Evolutionary conservation across 2,797 vertebrate species (phyloP), one percentile per base, ranked within the genome.

Genomic region (Aldrovandia affinis): DNA sequence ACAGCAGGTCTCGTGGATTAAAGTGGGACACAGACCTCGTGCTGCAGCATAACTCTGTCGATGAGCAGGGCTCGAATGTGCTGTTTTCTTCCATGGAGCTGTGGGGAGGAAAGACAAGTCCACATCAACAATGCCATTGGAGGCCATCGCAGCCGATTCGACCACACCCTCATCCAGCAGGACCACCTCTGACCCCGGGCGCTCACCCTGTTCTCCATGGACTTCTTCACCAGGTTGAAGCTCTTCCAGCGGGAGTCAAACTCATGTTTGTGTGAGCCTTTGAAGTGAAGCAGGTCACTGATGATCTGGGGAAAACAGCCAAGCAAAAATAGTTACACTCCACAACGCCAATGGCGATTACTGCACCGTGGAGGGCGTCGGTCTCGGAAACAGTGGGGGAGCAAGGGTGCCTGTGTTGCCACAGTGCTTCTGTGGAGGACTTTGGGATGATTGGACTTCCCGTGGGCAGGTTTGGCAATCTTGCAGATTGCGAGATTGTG

Each of bases 241-340:
- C 98, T 99, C 91, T 99, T 99, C 98, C 98, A 99, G 63, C 98
- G 96, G 0, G 98, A 98, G 90, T 99, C 97, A 93, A 99, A 99
- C 92, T 99, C 98, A n/a, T 98, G 96, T 85, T 98, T 99, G 92
- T 99, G 97, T 88, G 97, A 98, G 73, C 98, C 98, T 93, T 97
- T 98, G 87, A 99, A 99, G 59, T 98, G 97, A 86, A 99, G 91
- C 90, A 99, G 94, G 88, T 99, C 97, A 84, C 96, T 97, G 90
- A 99, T 98, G 55, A 99, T 98, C 98, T 99, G 94, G 1, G 44
- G 87, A 73, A 85, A 86, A 12, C 28, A 55, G 25, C 70, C 14
- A 12, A 12, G 20, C 30, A 70, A 70, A 70, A 0, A 20, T 39
- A 22, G 70, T 44, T 7, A 75, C 5, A 7, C 25, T 25, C 70